Evolutionary conservation across 2,888 invertebrate species (phyloP).

Genomic region (Orthosia incerta): DNA sequence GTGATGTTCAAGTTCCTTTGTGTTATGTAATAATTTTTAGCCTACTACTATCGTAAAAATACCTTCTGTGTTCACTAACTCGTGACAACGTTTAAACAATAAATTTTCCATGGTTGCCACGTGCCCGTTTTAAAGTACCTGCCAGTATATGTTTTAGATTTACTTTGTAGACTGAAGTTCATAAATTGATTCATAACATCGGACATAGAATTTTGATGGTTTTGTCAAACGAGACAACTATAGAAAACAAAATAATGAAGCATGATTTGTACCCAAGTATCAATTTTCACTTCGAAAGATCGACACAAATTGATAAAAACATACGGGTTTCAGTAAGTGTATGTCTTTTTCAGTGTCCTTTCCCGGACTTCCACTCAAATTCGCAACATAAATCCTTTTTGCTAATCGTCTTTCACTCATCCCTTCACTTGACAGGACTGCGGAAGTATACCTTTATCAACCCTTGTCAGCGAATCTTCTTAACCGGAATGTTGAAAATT

Average conservation of each 20-base stretch:
- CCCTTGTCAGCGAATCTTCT: conserved; percentile 49
- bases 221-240: not conserved
- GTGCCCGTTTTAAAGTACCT: too few species aligned
- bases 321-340: not conserved
- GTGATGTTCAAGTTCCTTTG: too few species aligned
- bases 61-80: too few species aligned
- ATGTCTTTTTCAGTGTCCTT: conserved; percentile 22
- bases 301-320: conserved; percentile 10
- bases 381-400: conserved; percentile 47
- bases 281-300: not conserved
- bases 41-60: too few species aligned
- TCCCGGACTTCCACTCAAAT: conserved; percentile 17
- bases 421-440: conserved; percentile 37
- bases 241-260: not conserved
- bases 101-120: too few species aligned
- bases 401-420: conserved; percentile 52
- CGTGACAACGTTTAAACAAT: too few species aligned
- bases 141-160: too few species aligned
- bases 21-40: too few species aligned
- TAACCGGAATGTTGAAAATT: conserved; percentile 22
- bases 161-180: too few species aligned
- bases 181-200: too few species aligned
- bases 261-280: not conserved
- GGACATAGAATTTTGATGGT: not conserved
- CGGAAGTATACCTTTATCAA: conserved; percentile 50